Evolutionary conservation across 1,140 invertebrate genomes (phyloP), one percentile per base, ranked within the genome.

Genomic region (Lineus longissimus): DNA sequence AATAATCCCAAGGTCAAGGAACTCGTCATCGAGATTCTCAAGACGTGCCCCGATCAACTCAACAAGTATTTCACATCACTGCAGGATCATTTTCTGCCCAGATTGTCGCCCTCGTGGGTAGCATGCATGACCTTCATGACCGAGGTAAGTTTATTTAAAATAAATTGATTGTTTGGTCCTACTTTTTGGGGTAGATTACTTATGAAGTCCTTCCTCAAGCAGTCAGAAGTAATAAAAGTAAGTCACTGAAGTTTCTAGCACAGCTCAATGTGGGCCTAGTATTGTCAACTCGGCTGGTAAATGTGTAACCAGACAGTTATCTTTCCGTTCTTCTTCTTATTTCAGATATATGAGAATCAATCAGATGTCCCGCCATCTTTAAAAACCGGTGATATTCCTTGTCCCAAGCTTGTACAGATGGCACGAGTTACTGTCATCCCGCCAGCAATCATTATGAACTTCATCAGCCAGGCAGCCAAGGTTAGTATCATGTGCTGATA

Each of bases 41-140:
- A 76, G 40, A 85, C 86, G 31, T 90, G 89, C 78, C 90, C 90
- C 1, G 89, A 91, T 76, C 81, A 91, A 54, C 84, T 88, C 13
- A 85, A 87, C 77, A 83, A 84, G 36, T 82, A 89, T 4, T 85
- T 90, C 47, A 79, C 40, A 60, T 79, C 81, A 30, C 72, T 88
- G 2, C 86, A 87, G 68, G 80, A 85, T 36, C 85, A 81, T 72
- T 84, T 89, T 66, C 82, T 85, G 31, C 66, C 68, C 15, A 61
- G 68, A 51, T 25, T 55, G 13, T 66, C 70, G 27, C 6, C 59
- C 33, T 66, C 45, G 13, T 72, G 68, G 68, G 25, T 67, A 4
- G 29, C 51, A 25, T 27, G 57, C 22, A 64, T 69, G 58, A 63
- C 63, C 7, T 67, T 71, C 33, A 63, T 71, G 1, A 57, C 30